Percentiles rank a stretch among this genome's conserved stretches.
Evolutionary conservation across 2,888 invertebrate species (phyloP).

Genomic region (Stomorhina lunata): DNA sequence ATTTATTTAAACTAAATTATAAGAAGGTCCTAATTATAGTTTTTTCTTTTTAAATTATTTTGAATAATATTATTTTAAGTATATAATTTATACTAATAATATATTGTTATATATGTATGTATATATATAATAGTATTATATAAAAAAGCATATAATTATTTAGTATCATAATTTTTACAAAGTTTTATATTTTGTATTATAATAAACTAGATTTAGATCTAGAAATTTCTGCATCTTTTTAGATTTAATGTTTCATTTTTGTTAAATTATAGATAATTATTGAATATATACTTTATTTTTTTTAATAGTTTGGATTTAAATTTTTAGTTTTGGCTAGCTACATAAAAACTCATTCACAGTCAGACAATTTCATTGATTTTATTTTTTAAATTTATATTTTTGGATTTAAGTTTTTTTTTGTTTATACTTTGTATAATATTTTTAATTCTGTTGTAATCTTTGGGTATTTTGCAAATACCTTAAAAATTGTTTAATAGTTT

Average conservation of each 20-base stretch:
- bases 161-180: conserved; percentile 39
- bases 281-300: not conserved
- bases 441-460: not conserved
- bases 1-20: conserved; percentile 38
- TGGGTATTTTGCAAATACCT: conserved; percentile 41
- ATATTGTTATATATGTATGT: conserved; percentile 32
- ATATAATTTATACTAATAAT: conserved; percentile 34
- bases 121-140: too few species aligned
- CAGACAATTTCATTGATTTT: conserved; percentile 62
- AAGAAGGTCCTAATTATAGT: conserved; percentile 33
- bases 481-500: conserved; percentile 15
- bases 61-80: conserved; percentile 26
- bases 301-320: not conserved
- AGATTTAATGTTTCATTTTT: conserved; percentile 3
- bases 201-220: conserved; percentile 43
- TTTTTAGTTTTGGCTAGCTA: conserved; percentile 58
- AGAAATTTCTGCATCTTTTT: conserved; percentile 34
- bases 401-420: not conserved
- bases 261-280: conserved; percentile 8
- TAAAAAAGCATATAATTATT: conserved; percentile 51
- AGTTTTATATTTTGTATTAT: too few species aligned
- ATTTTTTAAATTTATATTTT: conserved; percentile 9
- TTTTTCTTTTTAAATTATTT: conserved; percentile 17
- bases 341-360: conserved; percentile 65
- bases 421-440: conserved; percentile 3